These are phyloP conservation scores for Bembecia ichneumoniformis DNA, from an alignment of 2,888 invertebrate species.

Conservation along the genomic window DNA sequence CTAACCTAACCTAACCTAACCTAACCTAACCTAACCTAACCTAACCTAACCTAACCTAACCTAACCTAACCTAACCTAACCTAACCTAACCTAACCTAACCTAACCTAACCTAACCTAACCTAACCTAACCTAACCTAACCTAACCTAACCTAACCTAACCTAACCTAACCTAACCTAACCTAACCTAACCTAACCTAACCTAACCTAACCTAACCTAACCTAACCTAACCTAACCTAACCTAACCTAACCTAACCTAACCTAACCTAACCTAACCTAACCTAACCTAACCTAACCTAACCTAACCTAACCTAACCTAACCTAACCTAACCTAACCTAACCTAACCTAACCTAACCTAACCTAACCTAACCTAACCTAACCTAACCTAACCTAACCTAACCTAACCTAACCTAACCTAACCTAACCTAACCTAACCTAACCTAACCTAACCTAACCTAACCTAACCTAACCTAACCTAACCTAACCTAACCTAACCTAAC, in stretches of 20 bases:
- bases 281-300: background rate
- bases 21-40: too few species aligned
- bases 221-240: slow-evolving; percentile 12
- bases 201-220: slow-evolving; percentile 15
- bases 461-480: slow-evolving; percentile 1
- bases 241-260: slow-evolving; percentile 11
- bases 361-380: slow-evolving; percentile 1
- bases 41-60: too few species aligned
- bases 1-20: too few species aligned
- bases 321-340: slow-evolving; percentile 3
- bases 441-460: slow-evolving; percentile 1
- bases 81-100: too few species aligned
- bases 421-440: slow-evolving; percentile 1
- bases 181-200: slow-evolving; percentile 16
- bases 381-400: slow-evolving; percentile 1
- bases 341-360: slow-evolving; percentile 1
- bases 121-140: slow-evolving; percentile 12
- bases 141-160: slow-evolving; percentile 13
- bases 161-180: slow-evolving; percentile 15
- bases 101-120: slow-evolving; percentile 12
- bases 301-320: slow-evolving; percentile 1
- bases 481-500: slow-evolving; percentile 1
- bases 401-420: slow-evolving; percentile 1
- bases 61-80: slow-evolving; percentile 13
- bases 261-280: slow-evolving; percentile 9